Evolutionary conservation across 2,113 vertebrate species (phyloP).

Genomic region (Trogon surrucura): DNA sequence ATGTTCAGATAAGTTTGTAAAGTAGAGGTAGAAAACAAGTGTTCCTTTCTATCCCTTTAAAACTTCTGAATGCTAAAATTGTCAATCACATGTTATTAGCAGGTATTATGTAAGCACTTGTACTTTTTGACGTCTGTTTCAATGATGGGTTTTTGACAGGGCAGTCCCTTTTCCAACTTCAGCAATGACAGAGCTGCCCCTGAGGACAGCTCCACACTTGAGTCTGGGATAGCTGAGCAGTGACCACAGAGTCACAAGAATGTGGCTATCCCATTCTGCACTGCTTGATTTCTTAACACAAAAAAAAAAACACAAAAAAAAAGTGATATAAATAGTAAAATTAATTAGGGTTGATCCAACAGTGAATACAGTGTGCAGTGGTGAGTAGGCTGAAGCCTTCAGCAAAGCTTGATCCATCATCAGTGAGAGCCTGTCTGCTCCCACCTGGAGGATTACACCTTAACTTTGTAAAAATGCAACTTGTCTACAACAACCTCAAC

Average conservation of each 20-base stretch:
- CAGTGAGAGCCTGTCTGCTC: background rate
- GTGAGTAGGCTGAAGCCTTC: background rate
- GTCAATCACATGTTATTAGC: background rate
- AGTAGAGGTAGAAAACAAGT: background rate
- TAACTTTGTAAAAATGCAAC: background rate
- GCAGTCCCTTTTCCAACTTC: background rate
- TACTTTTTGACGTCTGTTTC: background rate
- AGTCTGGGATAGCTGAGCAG: background rate
- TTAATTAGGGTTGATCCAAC: background rate
- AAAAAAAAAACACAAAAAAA: background rate
- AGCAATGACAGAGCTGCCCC: background rate
- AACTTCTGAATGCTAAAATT: background rate
- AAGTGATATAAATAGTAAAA: background rate
- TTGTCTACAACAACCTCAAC: background rate
- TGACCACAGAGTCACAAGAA: background rate
- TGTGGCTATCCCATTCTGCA: background rate
- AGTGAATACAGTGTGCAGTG: background rate
- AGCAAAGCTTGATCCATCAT: background rate
- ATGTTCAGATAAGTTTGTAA: background rate
- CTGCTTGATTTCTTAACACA: background rate
- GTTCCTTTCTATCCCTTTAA: background rate
- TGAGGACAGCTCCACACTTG: background rate
- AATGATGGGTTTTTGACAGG: background rate
- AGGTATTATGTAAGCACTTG: background rate
- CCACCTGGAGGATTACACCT: background rate